Percentiles rank a stretch among this genome's conserved stretches.
phyloP scores from a whole-genome alignment of 2,797 vertebrate species.

The Sternarchorhynchus goeldii region DNA sequence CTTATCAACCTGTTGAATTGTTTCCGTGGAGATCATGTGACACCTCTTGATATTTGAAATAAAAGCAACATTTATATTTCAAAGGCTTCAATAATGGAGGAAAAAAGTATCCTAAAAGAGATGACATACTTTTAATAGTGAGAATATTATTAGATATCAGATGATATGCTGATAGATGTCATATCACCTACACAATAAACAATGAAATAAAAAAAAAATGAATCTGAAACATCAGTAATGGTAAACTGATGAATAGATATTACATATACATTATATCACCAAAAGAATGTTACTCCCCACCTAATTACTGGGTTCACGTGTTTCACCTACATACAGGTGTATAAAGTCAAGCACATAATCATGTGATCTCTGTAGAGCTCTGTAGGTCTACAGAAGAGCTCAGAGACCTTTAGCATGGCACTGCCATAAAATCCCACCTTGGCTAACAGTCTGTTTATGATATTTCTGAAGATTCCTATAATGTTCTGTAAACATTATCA shows the following conservation, averaged over 20 bases:
- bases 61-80: slow-evolving; percentile 20
- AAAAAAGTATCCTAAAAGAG: slow-evolving; percentile 6
- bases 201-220: background rate
- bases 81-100: background rate
- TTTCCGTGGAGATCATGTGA: background rate
- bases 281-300: too few relatives aligned
- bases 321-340: too few relatives aligned
- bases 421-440: too few relatives aligned
- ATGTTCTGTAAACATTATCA: too few relatives aligned
- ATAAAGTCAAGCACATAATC: too few relatives aligned
- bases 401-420: too few relatives aligned
- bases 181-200: background rate
- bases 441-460: too few relatives aligned
- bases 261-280: background rate
- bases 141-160: background rate
- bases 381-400: too few relatives aligned
- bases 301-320: too few relatives aligned
- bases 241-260: background rate
- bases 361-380: too few relatives aligned
- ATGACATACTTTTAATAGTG: background rate
- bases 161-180: background rate
- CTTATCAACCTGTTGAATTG: background rate
- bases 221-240: background rate
- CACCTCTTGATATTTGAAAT: background rate
- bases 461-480: too few relatives aligned